Conservation (phyloP, 2,113 vertebrate genomes). For the Phalacrocorax carbo region DNA sequence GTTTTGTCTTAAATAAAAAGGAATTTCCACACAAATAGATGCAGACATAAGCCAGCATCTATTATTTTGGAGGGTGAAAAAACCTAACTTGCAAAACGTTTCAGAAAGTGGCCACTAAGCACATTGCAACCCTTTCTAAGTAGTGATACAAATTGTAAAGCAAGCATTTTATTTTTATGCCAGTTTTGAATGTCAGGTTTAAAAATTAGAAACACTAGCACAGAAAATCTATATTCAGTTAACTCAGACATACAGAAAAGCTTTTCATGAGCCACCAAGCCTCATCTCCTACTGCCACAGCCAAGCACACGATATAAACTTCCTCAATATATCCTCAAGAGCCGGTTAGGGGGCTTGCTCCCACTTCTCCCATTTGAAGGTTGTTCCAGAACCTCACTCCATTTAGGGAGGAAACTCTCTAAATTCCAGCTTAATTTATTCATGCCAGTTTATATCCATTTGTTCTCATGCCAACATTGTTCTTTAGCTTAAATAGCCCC, state of each 20-base stretch:
- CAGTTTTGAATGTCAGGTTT: background rate
- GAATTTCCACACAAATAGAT: slow-evolving; percentile 28
- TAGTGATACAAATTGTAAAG: background rate
- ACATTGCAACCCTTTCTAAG: background rate
- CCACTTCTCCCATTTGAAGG: background rate
- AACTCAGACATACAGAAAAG: background rate
- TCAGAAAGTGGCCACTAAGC: background rate
- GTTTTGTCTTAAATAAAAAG: slow-evolving; percentile 21
- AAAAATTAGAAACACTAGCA: background rate
- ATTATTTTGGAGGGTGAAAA: background rate
- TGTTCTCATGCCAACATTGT: background rate
- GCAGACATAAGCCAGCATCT: slow-evolving; percentile 3
- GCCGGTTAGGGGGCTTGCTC: background rate
- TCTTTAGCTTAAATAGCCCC: background rate
- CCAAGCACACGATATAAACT: background rate
- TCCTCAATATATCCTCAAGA: background rate
- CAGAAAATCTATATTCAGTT: background rate
- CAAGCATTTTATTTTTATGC: background rate
- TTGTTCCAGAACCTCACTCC: background rate
- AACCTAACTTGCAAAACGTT: background rate
- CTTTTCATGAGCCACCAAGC: background rate
- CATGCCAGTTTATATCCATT: background rate
- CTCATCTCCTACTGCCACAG: background rate
- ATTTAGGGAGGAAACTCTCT: background rate
- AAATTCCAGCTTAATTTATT: background rate